These are phyloP conservation scores for Raphicerus campestris DNA, from an alignment of 2,113 vertebrate genomes.

Conservation along the genomic window DNA sequence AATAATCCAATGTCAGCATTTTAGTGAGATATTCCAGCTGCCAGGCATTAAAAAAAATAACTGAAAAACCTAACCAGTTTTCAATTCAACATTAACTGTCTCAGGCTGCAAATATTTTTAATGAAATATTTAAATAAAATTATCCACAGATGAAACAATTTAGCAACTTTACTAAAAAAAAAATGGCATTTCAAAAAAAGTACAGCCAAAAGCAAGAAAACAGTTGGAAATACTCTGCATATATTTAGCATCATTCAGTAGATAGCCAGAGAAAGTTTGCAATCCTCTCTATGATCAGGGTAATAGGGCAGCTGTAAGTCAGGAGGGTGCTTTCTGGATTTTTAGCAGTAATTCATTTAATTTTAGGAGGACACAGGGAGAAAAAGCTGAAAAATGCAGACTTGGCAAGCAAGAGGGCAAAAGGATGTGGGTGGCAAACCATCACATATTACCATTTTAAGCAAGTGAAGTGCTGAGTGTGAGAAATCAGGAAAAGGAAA, in stretches of 20 bases:
- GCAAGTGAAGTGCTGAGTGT: conserved; percentile 26
- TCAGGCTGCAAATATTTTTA: conserved; percentile 44
- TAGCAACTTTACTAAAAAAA: background rate
- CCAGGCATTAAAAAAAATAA: conserved; percentile 61
- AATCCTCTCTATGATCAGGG: background rate
- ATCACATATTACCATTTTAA: conserved; percentile 47
- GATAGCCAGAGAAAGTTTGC: background rate
- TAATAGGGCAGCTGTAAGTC: conserved; percentile 51
- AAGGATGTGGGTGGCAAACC: background rate
- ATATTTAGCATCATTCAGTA: background rate
- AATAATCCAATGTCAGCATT: conserved; percentile 67
- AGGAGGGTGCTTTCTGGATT: background rate
- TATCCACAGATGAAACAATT: conserved; percentile 35
- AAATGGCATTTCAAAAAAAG: background rate
- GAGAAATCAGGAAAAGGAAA: conserved; percentile 12
- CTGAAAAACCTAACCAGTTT: conserved; percentile 55
- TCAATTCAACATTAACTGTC: conserved; percentile 53
- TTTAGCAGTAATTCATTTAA: conserved; percentile 42
- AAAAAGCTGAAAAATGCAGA: conserved; percentile 25
- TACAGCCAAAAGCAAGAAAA: background rate
- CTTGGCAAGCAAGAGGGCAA: conserved; percentile 23
- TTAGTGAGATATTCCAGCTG: conserved; percentile 60
- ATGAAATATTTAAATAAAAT: conserved; percentile 65
- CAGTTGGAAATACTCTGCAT: conserved; percentile 4
- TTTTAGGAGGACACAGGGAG: conserved; percentile 27